A percentile compares a stretch with the other conserved stretches of the same genome.
These are phyloP conservation scores for human DNA, from an alignment of 2,113 vertebrate genomes.

Conservation along the genomic window GRCh38 chr13:65764501-65765000, in stretches of 20 bases:
- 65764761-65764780: slow-evolving; percentile 65
- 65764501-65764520: too few species aligned
- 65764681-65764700: slow-evolving; percentile 71
- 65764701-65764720: slow-evolving; percentile 73
- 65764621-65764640: slow-evolving; percentile 58
- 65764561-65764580: too few species aligned
- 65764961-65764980: neutral
- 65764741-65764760: slow-evolving; percentile 76
- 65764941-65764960: slow-evolving; percentile 51
- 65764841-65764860: slow-evolving; percentile 62
- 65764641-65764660: slow-evolving; percentile 66
- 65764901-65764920: slow-evolving; percentile 64
- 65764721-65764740: slow-evolving; percentile 77
- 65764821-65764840: slow-evolving; percentile 69
- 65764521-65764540: too few species aligned
- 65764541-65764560: neutral
- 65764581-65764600: neutral
- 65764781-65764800: slow-evolving; percentile 75
- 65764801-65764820: slow-evolving; percentile 75
- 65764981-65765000: neutral
- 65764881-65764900: slow-evolving; percentile 59
- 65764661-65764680: slow-evolving; percentile 67
- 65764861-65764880: slow-evolving; percentile 64
- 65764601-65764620: neutral
- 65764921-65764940: slow-evolving; percentile 51